Conservation (phyloP, 2,888 invertebrate genomes). For the Lochmaea crataegi region DNA sequence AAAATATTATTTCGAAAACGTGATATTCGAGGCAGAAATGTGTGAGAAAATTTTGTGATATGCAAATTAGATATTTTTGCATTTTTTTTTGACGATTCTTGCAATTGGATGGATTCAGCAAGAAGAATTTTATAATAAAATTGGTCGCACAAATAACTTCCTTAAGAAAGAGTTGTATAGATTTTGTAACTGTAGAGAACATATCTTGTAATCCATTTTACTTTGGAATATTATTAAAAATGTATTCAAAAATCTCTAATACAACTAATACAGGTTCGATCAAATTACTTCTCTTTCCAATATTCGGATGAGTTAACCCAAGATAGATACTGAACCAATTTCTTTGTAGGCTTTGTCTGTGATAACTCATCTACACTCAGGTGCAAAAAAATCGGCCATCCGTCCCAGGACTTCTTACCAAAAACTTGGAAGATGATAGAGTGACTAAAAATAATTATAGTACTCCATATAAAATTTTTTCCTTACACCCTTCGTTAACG, state of each 20-base stretch:
- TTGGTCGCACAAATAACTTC: constrained; percentile 34
- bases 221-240: neutral
- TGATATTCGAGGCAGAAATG: neutral
- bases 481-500: no score
- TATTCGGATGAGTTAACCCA: no score
- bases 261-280: neutral
- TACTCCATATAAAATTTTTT: no score
- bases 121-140: constrained; percentile 36
- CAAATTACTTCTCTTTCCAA: no score
- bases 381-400: no score
- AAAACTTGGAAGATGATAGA: no score
- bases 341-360: no score
- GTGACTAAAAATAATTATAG: no score
- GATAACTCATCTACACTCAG: no score
- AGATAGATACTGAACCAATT: no score
- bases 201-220: constrained; percentile 28
- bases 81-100: constrained; percentile 37
- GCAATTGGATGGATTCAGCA: constrained; percentile 35
- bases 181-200: constrained; percentile 34
- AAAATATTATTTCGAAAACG: no score
- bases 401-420: no score
- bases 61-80: constrained; percentile 12
- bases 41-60: neutral
- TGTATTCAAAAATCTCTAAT: neutral
- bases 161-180: constrained; percentile 22